A percentile compares a stretch with the other conserved stretches of the same genome.
These are phyloP conservation scores for Pachydiplax longipennis DNA, from an alignment of 2,888 invertebrate genomes.

Conservation along the genomic window DNA sequence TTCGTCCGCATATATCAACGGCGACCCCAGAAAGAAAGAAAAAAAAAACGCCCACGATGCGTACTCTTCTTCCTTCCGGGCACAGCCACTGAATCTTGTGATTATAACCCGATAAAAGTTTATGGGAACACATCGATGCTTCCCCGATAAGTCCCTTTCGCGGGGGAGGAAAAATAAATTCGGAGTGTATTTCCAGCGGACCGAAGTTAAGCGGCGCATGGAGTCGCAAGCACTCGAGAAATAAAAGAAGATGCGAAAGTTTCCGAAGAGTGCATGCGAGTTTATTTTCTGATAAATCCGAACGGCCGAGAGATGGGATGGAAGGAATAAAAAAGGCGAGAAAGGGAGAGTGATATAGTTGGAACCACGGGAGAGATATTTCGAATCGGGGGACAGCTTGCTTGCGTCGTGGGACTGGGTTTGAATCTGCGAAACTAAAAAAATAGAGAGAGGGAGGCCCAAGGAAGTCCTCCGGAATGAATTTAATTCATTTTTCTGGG, in stretches of 20 bases:
- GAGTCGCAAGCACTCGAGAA: too few species aligned
- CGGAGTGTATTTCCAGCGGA: not conserved
- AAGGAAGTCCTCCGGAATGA: not conserved
- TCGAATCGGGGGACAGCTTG: not conserved
- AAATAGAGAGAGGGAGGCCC: not conserved
- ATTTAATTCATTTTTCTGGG: conserved; percentile 9
- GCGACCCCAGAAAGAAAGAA: not conserved
- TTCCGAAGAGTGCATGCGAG: conserved; percentile 14
- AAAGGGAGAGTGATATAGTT: not conserved
- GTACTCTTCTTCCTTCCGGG: not conserved
- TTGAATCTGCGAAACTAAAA: not conserved
- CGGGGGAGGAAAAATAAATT: not conserved
- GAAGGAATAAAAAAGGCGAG: not conserved
- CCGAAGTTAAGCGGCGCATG: not conserved
- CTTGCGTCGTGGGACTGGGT: not conserved
- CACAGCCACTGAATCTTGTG: not conserved
- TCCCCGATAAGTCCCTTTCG: not conserved
- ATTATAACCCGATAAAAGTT: not conserved
- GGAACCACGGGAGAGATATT: not conserved
- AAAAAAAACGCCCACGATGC: not conserved
- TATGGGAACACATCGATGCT: not conserved
- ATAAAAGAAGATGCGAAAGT: not conserved
- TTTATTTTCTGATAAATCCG: conserved; percentile 14
- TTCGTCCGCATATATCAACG: not conserved
- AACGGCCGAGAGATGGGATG: not conserved